Evolutionary conservation across 1,140 invertebrate species (phyloP), one percentile per base, ranked within the genome.

Genomic region (Zaprionus capensis): DNA sequence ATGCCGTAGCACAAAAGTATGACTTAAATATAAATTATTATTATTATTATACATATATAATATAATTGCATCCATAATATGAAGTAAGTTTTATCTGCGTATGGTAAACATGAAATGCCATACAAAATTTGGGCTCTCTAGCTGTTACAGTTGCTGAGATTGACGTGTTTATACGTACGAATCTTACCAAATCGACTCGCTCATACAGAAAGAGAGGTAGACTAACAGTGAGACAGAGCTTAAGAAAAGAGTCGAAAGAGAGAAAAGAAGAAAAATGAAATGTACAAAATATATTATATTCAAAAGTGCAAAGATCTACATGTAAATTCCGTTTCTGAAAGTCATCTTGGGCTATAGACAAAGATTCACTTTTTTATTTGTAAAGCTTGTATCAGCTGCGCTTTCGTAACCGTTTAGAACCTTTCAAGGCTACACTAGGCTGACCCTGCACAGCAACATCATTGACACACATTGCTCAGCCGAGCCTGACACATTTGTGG

Each of bases 401-500:
- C 46, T 51, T 14, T 22, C 3, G 4, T 22, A 51, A 20, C 11
- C 9, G 22, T 20, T 51, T 24, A 51, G 46, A 51, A 24, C 46
- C 20, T 24, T 51, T 20, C 46, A 51, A 24, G 46, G 46, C 46
- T 51, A 14, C 17, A 51, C 20, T 6, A 24, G 46, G 11, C 11
- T 24, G 22, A 17, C 41, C 41, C 41, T 46, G n/a, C 41, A 9
- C n/a, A 9, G 41, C 41, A 51, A 51, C 12, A 51, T 22, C 46
- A 51, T 51, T 51, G 46, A 51, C 46, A 51, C 46, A 51, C 11
- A 51, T 51, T 51, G 17, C 20, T 4, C 20, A 24, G 22, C 22
- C 14, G 34, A 56, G 78, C 58, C 78, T 56, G 79, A 63, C 78
- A 59, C 36, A 41, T 59, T 59, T 51, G 46, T 51, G 46, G 46